Base-by-base conservation (phyloP, 2,888 invertebrate genomes). In the Iselma pallidipennis region DNA sequence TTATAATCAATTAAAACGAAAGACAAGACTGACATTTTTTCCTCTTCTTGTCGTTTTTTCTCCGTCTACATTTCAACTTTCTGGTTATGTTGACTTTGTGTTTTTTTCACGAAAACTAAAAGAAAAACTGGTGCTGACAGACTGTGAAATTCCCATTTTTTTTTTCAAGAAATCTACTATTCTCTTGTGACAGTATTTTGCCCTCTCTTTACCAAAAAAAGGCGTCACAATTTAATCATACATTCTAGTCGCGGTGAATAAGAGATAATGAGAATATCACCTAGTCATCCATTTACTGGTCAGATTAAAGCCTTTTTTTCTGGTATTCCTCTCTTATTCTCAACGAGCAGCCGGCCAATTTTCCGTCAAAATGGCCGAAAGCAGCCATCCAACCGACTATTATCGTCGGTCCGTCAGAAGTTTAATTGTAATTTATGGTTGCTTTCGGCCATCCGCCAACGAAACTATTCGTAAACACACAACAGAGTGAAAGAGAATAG, bases 351-450 rank as follows among this genome's bases (percentile, higher is more conserved):
- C 16, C 37, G 9, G 19, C 37, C 37, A 37, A 37, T 37, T 37
- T 37, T 37, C 37, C 6, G 37, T 37, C 37, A 50, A 29, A 25
- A 50, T 50, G 16, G 50, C 50, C 50, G 21, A 25, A 50, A 37
- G 42, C n/a, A n/a, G n/a, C 14, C 42, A 37, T 37, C 42, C 42
- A 37, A 25, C 50, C 10, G n/a, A 26, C 37, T 37, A 37, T 50
- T 50, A 49, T 54, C 49, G 59, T 49, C 59, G 57, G 29, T 49
- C 49, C 53, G 61, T 57, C 48, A 31, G 31, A 57, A 51, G 49
- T 55, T 62, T 62, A 62, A 62, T 62, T 62, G 55, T 62, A 58
- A 59, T 58, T 58, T 58, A 62, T 59, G 25, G 55, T 61, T 23
- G 57, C 61, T 54, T 54, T 56, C 56, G 57, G 61, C 56, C 53